Conservation (phyloP, 1,140 invertebrate genomes). For the Dendrolimus kikuchii region DNA sequence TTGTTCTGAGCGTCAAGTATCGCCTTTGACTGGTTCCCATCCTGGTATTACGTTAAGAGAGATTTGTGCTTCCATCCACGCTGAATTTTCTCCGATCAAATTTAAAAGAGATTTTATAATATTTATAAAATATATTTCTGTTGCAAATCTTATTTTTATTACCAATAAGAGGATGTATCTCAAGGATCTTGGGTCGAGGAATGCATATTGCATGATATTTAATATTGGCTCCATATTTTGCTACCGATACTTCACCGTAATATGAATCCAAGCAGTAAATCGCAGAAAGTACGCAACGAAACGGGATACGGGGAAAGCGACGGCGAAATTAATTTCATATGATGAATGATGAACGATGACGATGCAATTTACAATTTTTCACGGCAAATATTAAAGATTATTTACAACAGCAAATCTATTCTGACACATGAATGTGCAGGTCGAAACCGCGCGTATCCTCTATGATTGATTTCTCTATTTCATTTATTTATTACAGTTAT, state of each 20-base stretch:
- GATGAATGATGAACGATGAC: conserved; percentile 65
- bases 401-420: conserved; percentile 19
- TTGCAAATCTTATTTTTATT: conserved; percentile 1
- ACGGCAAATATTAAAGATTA: conserved; percentile 28
- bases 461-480: no score
- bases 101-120: no score
- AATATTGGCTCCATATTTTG: conserved; percentile 33
- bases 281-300: conserved; percentile 43
- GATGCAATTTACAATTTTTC: conserved; percentile 51
- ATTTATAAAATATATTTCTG: no score
- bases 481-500: no score
- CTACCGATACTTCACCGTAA: conserved; percentile 41
- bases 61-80: conserved; percentile 7
- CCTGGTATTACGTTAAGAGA: conserved; percentile 12
- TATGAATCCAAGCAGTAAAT: conserved; percentile 52
- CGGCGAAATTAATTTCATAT: conserved; percentile 61
- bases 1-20: conserved; percentile 47
- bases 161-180: background rate
- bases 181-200: background rate
- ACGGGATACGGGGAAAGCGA: conserved; percentile 33
- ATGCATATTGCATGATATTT: conserved; percentile 32
- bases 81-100: no score
- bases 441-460: no score
- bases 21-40: conserved; percentile 12
- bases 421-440: conserved; percentile 6